Base-by-base conservation (phyloP, 1,140 invertebrate genomes). In the Caenorhabditis tropicalis region DNA sequence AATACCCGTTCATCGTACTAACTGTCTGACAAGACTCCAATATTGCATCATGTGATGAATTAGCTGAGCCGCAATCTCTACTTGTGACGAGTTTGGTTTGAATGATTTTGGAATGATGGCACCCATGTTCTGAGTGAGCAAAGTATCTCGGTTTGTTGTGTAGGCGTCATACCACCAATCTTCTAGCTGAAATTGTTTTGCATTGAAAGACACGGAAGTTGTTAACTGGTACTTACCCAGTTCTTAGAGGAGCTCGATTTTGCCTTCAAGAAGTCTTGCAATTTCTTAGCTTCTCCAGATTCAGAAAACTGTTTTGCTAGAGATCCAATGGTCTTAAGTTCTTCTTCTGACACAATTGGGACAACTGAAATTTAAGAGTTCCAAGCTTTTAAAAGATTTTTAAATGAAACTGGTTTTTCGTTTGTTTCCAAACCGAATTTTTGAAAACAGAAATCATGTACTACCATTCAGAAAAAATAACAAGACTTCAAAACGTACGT, bases 111-210 rank as follows among this genome's bases (percentile, higher is more conserved):
- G 81, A 82, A 82, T 39, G 31, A 82, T 39, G 33, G 51, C 81
- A 39, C 81, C 81, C 81, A 82, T 82, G 60, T 82, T 82, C 39
- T 82, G 51, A 43, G 51, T 58, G 33, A 46, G 58, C 15, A 82
- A 39, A 9, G 39, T 21, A 9, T 46, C 56, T n/a, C 58, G 46
- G 19, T 48, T 82, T 36, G 56, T 46, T 15, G 36, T 70, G 33
- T 82, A 82, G 21, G 82, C 82, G 16, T 82, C 82, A 36, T 82
- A 82, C 82, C 82, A 82, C 82, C 58, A 82, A 15, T 82, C 82
- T 74, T 82, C 82, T 15, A 82, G 21, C 82, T 82, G 43, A 60
- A 43, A 43, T 10, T 10, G 10, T 10, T 43, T 29, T 2, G 16
- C 10, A 7, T 65, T 79, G 19, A 0, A 24, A 31, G 33, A 24